Percentiles rank a stretch among this genome's conserved stretches.
These are phyloP conservation scores for Mechanitis messenoides DNA, from an alignment of 2,888 invertebrate genomes.

Conservation along the genomic window DNA sequence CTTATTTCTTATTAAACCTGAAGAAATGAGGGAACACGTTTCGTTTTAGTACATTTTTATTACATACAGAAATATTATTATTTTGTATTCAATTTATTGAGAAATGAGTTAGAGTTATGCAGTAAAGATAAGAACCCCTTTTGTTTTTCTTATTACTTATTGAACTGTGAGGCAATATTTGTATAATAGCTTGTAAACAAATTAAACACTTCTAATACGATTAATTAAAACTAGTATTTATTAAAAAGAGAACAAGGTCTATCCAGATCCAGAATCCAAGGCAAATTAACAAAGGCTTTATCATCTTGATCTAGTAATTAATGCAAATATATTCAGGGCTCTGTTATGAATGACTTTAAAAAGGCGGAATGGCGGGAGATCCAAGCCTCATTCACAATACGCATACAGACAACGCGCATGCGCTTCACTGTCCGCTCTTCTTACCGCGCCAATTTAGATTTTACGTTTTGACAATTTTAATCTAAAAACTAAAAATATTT, in stretches of 20 bases:
- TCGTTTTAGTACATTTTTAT: slow-evolving; percentile 5
- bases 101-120: too few species aligned
- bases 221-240: background rate
- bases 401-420: slow-evolving; percentile 53
- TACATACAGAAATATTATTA: background rate
- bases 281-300: background rate
- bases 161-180: too few species aligned
- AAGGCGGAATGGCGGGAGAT: slow-evolving; percentile 55
- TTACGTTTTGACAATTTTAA: too few species aligned
- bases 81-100: background rate
- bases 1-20: slow-evolving; percentile 1
- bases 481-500: too few species aligned
- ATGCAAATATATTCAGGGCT: slow-evolving; percentile 4
- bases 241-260: slow-evolving; percentile 5
- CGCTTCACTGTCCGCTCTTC: slow-evolving; percentile 52
- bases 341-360: slow-evolving; percentile 25
- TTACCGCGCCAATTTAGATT: slow-evolving; percentile 31
- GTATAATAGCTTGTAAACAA: too few species aligned
- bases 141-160: too few species aligned
- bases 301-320: slow-evolving; percentile 6
- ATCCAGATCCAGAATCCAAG: slow-evolving; percentile 7
- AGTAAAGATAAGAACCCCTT: too few species aligned
- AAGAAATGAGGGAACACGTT: slow-evolving; percentile 4
- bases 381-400: slow-evolving; percentile 45
- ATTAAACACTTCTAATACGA: too few species aligned